Evolutionary conservation across 2,888 invertebrate species (phyloP).

Genomic region (Pardosa pseudoannulata): DNA sequence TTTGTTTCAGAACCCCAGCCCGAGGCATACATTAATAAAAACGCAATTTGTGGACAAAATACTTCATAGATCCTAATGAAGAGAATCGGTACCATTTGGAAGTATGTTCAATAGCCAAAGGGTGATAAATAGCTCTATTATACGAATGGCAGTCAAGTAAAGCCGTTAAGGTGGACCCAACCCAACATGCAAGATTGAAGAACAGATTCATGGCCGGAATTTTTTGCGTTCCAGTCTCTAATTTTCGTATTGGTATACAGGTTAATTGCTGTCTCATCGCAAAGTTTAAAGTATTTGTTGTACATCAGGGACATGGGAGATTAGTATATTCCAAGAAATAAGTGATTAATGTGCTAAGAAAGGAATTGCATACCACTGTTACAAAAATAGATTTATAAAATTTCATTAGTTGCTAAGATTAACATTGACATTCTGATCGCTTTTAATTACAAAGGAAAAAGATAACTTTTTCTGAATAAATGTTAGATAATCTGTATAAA

Average conservation of each 20-base stretch:
- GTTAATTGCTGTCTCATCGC: slow-evolving; percentile 43
- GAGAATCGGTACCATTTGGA: not conserved
- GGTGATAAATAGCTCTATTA: slow-evolving; percentile 41
- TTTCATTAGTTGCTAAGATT: too few relatives aligned
- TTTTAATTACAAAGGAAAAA: too few relatives aligned
- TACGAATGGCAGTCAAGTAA: not conserved
- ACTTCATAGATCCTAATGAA: slow-evolving; percentile 4
- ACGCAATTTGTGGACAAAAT: not conserved
- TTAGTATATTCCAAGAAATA: too few relatives aligned
- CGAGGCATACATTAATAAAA: not conserved
- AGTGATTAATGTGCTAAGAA: too few relatives aligned
- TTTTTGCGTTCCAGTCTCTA: slow-evolving; percentile 36
- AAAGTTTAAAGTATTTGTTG: not conserved
- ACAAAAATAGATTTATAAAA: too few relatives aligned
- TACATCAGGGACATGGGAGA: too few relatives aligned
- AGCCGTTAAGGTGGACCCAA: not conserved
- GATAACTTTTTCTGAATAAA: too few relatives aligned
- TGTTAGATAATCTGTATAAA: too few relatives aligned
- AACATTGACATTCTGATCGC: too few relatives aligned
- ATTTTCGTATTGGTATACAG: slow-evolving; percentile 30
- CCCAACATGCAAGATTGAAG: slow-evolving; percentile 11
- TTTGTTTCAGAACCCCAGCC: not conserved
- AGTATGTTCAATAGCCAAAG: slow-evolving; percentile 31
- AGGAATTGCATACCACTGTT: too few relatives aligned
- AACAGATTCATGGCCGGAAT: slow-evolving; percentile 19